These are phyloP conservation scores for Andricus grossulariae DNA, from an alignment of 1,140 invertebrate species.

Conservation along the genomic window DNA sequence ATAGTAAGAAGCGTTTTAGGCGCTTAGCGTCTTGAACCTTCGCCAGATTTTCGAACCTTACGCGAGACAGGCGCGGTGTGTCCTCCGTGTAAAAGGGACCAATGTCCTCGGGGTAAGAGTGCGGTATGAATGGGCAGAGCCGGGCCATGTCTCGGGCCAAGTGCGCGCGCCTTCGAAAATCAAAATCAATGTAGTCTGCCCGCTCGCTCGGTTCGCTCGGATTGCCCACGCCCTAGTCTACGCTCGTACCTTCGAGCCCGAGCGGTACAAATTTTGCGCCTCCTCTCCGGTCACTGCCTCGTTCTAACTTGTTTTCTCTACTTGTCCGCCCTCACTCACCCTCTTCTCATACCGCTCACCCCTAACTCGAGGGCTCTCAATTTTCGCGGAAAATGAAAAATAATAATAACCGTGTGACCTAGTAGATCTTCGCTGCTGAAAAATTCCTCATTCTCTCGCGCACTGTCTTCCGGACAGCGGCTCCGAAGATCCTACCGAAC, in stretches of 20 bases:
- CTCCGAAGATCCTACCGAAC: slow-evolving; percentile 2
- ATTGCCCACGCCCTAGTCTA: slow-evolving; percentile 72
- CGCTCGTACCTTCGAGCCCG: slow-evolving; percentile 43
- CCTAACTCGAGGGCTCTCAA: neutral
- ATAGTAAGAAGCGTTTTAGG: slow-evolving; percentile 5
- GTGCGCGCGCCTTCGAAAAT: slow-evolving; percentile 74
- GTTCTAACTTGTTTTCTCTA: slow-evolving; percentile 36
- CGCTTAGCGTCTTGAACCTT: neutral
- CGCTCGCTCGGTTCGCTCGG: slow-evolving; percentile 58
- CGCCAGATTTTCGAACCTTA: slow-evolving; percentile 4
- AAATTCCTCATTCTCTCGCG: too few relatives aligned
- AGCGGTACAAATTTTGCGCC: slow-evolving; percentile 33
- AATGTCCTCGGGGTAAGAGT: slow-evolving; percentile 28
- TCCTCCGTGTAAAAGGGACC: slow-evolving; percentile 7
- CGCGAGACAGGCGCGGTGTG: slow-evolving; percentile 3
- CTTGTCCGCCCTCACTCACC: slow-evolving; percentile 14
- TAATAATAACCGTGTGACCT: too few relatives aligned
- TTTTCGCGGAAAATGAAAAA: too few relatives aligned
- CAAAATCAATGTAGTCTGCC: slow-evolving; percentile 74
- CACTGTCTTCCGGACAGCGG: too few relatives aligned
- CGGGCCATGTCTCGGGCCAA: slow-evolving; percentile 48
- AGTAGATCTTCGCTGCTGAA: too few relatives aligned
- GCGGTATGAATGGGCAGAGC: slow-evolving; percentile 63
- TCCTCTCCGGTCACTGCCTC: slow-evolving; percentile 27
- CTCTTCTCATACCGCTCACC: slow-evolving; percentile 13